Base-by-base conservation (phyloP, 2,888 invertebrate genomes). In the Ectemnius lituratus region DNA sequence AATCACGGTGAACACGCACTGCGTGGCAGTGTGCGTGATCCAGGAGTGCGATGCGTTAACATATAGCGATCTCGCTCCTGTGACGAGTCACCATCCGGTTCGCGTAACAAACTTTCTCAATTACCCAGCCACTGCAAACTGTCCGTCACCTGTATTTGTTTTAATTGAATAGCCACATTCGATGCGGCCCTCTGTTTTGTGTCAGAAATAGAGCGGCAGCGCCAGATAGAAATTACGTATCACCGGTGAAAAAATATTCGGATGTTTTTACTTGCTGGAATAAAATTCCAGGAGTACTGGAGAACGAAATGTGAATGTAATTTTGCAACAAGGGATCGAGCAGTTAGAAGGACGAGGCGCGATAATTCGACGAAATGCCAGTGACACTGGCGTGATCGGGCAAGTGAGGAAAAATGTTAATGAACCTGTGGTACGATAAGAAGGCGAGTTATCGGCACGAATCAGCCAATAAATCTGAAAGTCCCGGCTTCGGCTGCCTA, bases 71-170 rank as follows among this genome's bases (percentile, higher is more conserved):
- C 64, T 70, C 58, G 59, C 37, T 37, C 8, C 37, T 11, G 27
- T 20, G 65, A 20, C 56, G 28, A 56, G 56, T 65, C 65, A 61
- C 73, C 56, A 49, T 59, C 59, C 70, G 67, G 69, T 67, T 76
- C 67, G 63, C 37, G 73, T 74, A 76, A 76, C 73, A 74, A 74
- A 76, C 73, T 76, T 73, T 76, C 70, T 78, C 77, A 75, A 78
- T 75, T 78, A 78, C 69, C 63, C n/a, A 45, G 23, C 58, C 64
- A 67, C 37, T 64, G 72, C 72, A 75, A 75, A 78, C 71, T 74
- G 70, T 65, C 77, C 52, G 65, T 64, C 52, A 46, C 68, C 67
- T 69, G 67, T 77, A 69, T 66, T 68, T 52, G 60, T 71, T 75
- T 75, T 77, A 77, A 75, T 77, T 71, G 71, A 77, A 69, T 59